Conservation (phyloP, 2,888 invertebrate species). For the Chesias legatella region DNA sequence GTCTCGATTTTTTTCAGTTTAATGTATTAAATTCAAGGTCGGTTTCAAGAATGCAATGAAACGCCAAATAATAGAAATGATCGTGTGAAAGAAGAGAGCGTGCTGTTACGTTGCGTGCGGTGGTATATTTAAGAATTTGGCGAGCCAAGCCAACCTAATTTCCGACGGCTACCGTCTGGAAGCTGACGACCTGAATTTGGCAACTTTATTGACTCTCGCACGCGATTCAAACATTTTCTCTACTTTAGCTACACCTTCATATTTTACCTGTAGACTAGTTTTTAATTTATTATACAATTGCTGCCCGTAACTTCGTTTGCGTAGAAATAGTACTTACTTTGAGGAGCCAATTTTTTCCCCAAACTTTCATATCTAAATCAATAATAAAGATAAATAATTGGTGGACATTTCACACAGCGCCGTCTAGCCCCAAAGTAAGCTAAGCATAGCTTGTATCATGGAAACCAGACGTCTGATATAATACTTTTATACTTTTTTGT, state of each 20-base stretch:
- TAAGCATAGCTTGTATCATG: too few species aligned
- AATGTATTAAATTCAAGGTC: slow-evolving; percentile 7
- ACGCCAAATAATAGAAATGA: slow-evolving; percentile 19
- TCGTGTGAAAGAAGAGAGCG: slow-evolving; percentile 43
- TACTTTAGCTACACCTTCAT: not conserved
- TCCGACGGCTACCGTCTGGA: slow-evolving; percentile 67
- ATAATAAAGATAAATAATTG: too few species aligned
- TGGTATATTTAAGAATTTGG: slow-evolving; percentile 47
- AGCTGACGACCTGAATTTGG: slow-evolving; percentile 50
- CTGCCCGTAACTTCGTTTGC: too few species aligned
- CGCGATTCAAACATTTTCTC: slow-evolving; percentile 40
- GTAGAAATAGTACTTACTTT: too few species aligned
- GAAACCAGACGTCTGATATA: too few species aligned
- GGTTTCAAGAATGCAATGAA: slow-evolving; percentile 3
- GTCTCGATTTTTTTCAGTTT: slow-evolving; percentile 2
- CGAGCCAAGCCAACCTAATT: slow-evolving; percentile 47
- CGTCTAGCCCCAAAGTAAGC: too few species aligned
- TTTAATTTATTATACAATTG: too few species aligned
- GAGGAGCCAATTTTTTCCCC: too few species aligned
- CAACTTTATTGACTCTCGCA: slow-evolving; percentile 47
- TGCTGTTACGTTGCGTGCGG: slow-evolving; percentile 50
- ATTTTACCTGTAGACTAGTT: too few species aligned
- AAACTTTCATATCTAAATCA: too few species aligned
- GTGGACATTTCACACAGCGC: too few species aligned
- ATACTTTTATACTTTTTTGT: too few species aligned